Evolutionary conservation across 2,113 vertebrate species (phyloP).

Genomic region (Pedetes capensis): DNA sequence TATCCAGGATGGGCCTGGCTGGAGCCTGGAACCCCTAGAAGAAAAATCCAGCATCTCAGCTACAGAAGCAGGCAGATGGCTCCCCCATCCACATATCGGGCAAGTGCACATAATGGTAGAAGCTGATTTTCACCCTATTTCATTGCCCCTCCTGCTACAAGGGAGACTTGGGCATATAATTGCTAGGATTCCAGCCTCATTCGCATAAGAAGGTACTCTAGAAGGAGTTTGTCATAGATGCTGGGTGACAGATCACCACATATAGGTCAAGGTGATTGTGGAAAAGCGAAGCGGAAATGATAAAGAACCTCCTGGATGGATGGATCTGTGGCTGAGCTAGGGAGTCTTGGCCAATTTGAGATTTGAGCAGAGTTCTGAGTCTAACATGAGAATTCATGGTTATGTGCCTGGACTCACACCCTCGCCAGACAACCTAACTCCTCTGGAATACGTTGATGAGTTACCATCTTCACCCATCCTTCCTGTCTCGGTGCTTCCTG

Average conservation of each 20-base stretch:
- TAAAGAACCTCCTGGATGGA: neutral
- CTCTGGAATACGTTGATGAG: neutral
- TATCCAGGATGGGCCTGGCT: neutral
- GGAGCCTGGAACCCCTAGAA: neutral
- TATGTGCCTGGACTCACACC: neutral
- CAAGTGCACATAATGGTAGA: neutral
- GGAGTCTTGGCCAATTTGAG: neutral
- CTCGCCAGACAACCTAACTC: neutral
- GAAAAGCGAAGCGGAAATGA: neutral
- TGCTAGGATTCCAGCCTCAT: neutral
- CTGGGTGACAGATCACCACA: neutral
- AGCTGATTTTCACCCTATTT: neutral
- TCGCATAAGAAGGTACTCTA: neutral
- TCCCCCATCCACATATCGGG: neutral
- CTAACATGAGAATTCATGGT: neutral
- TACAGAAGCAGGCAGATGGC: neutral
- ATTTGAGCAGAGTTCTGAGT: neutral
- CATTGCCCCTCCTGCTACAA: too few relatives aligned
- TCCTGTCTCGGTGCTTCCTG: neutral
- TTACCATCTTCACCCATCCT: neutral
- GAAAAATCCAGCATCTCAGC: neutral
- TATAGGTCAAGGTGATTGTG: neutral
- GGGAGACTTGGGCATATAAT: too few relatives aligned
- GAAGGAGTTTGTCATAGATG: neutral
- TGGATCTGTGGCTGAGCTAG: too few relatives aligned